These are phyloP conservation scores for Leptopilina drosophilae DNA, from an alignment of 2,888 invertebrate species.

Conservation along the genomic window DNA sequence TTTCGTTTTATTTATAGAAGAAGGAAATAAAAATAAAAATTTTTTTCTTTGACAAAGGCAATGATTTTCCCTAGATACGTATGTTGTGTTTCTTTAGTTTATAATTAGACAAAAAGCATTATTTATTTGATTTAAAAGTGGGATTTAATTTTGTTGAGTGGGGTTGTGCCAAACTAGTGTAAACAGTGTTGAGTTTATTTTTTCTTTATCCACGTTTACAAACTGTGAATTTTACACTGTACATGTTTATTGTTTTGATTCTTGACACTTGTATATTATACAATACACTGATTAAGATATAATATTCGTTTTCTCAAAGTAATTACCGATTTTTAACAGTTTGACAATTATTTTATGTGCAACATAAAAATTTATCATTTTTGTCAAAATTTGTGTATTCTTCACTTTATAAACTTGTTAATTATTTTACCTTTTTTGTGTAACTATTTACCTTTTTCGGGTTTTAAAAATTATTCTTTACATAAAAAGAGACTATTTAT, in stretches of 20 bases:
- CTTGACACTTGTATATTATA: neutral
- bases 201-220: neutral
- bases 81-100: neutral
- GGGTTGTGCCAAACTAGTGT: constrained; percentile 12
- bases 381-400: too few species aligned
- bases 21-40: neutral
- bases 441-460: too few species aligned
- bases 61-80: neutral
- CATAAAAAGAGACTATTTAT: too few species aligned
- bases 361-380: too few species aligned
- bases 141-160: constrained; percentile 34
- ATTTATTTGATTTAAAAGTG: constrained; percentile 37
- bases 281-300: too few species aligned
- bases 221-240: neutral
- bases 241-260: constrained; percentile 8
- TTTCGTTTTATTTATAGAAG: neutral
- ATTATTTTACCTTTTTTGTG: too few species aligned
- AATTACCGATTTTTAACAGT: neutral
- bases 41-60: too few species aligned
- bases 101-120: constrained; percentile 34
- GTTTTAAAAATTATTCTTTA: too few species aligned
- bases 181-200: constrained; percentile 25
- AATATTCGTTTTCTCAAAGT: neutral
- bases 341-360: neutral
- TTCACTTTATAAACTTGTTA: too few species aligned